Evolutionary conservation across 2,113 vertebrate species (phyloP), one percentile per base, ranked within the genome.

Genomic region (Clarias batrachus): DNA sequence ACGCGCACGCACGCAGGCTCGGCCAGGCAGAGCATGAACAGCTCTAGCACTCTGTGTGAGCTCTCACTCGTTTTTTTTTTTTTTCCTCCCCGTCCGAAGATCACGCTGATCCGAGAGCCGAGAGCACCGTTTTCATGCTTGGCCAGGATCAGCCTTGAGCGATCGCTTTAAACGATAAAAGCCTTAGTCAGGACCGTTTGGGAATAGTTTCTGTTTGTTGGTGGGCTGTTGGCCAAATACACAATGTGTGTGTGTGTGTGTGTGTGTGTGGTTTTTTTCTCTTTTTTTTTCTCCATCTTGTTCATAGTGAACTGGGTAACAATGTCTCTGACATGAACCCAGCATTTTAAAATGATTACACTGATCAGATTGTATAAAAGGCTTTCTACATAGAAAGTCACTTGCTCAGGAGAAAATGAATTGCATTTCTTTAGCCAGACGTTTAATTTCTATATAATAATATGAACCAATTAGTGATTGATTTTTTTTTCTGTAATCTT

Each of bases 1-100:
- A 87, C 82, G 70, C 81, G 11, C 54, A 57, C 54, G 37, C 76
- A 77, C 21, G 23, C 71, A 27, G 60, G 33, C 84, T 73, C 86
- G 81, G 82, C 65, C 78, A 74, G 65, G 78, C 59, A 86, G 82
- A 80, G 80, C 81, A 65, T 25, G 76, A 82, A 78, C 78, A 70
- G 81, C 79, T 66, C 57, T 76, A 82, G 59, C 60, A 23, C 60
- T 81, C 41, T 82, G 27, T 82, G 80, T 74, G 68, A 82, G 57
- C 86, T 66, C 70, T 68, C 60, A 21, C 71, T 68, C 21, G 16
- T n/a, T 16, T 25, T 41, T 33, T 57, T 77, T 30, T 41, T 33
- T 57, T 77, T 30, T 30, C 0, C n/a, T 52, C 77, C 21, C 62
- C 62, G 48, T 48, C 8, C 52, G 60, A 81, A 86, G 68, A 73